Percentiles rank a stretch among this genome's conserved stretches.
Evolutionary conservation across 2,797 vertebrate species (phyloP).

Genomic region (Phalanger gymnotis): DNA sequence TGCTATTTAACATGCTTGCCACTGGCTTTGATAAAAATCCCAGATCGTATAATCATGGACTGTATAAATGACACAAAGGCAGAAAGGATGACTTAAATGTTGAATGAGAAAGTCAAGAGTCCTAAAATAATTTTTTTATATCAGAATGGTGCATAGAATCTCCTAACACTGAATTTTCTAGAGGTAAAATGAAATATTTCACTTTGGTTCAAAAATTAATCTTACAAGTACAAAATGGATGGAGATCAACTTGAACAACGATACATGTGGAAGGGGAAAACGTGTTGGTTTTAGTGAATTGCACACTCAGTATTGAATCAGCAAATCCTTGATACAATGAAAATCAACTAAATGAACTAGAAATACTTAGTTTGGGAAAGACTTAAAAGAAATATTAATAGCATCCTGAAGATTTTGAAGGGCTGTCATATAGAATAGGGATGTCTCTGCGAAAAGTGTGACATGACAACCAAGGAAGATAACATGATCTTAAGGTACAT

Average conservation of each 20-base stretch:
- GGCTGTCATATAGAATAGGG: background rate
- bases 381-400: background rate
- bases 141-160: background rate
- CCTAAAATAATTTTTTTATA: background rate
- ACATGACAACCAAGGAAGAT: background rate
- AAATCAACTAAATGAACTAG: background rate
- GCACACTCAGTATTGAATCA: background rate
- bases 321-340: background rate
- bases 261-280: background rate
- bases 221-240: background rate
- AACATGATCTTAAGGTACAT: background rate
- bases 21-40: background rate
- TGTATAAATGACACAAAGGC: background rate
- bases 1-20: background rate
- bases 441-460: background rate
- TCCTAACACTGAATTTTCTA: background rate
- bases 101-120: background rate
- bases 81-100: background rate
- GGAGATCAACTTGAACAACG: background rate
- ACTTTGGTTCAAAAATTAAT: background rate
- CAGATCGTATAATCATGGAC: background rate
- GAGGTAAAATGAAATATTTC: background rate
- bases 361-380: background rate
- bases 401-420: background rate
- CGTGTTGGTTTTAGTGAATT: background rate